Evolutionary conservation across 2,888 invertebrate genomes (phyloP).

Genomic region (Drosophila birchii): DNA sequence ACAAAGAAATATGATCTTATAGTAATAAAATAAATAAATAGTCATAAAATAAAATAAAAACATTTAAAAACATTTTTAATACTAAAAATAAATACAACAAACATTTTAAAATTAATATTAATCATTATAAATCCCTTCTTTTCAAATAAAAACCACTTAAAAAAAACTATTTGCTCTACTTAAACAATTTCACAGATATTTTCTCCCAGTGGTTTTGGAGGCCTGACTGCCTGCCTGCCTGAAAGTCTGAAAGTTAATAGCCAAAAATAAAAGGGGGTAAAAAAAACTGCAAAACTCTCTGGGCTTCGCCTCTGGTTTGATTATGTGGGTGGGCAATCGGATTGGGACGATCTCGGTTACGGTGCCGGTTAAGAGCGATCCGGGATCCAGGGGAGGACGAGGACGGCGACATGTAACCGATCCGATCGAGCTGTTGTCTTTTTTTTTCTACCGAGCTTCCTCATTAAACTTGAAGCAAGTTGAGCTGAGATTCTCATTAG

Average conservation of each 20-base stretch:
- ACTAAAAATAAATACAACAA: too few species aligned
- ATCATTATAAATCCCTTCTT: background rate
- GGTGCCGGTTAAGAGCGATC: slow-evolving; percentile 22
- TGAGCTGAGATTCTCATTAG: slow-evolving; percentile 42
- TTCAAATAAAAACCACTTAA: background rate
- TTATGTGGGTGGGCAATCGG: slow-evolving; percentile 45
- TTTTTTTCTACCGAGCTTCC: slow-evolving; percentile 54
- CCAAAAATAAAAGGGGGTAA: slow-evolving; percentile 39
- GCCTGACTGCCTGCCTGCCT: background rate
- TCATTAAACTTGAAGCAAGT: slow-evolving; percentile 35
- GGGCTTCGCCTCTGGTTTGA: slow-evolving; percentile 47
- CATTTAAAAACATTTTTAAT: too few species aligned
- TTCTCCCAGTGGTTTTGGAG: background rate
- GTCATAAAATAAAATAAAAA: too few species aligned
- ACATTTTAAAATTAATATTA: background rate
- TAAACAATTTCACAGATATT: background rate
- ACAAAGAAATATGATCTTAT: background rate
- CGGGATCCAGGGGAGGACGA: slow-evolving; percentile 31
- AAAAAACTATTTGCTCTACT: background rate
- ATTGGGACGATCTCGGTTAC: slow-evolving; percentile 33
- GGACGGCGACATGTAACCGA: slow-evolving; percentile 62
- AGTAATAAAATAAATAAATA: too few species aligned
- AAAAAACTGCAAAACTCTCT: slow-evolving; percentile 33
- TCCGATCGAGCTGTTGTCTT: slow-evolving; percentile 45
- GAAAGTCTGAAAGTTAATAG: slow-evolving; percentile 64